A percentile compares a stretch with the other conserved stretches of the same genome.
phyloP scores from a whole-genome alignment of 2,888 invertebrate genomes.

The Tuberolachnus salignus region DNA sequence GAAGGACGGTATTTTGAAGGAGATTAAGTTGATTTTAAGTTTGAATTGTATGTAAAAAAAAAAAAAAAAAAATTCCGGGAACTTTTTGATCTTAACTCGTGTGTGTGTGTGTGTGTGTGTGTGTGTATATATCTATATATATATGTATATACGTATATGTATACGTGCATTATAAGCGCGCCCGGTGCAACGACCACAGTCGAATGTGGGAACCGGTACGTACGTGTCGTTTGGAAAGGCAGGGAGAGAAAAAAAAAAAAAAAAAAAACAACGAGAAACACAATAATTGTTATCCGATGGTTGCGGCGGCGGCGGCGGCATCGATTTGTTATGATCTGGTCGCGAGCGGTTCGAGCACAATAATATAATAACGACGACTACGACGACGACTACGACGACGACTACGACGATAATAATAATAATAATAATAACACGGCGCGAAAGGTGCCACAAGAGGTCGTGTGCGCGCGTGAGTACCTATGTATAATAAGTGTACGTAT shows the following conservation, averaged over 20 bases:
- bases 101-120: background rate
- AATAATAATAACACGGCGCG: slow-evolving; percentile 36
- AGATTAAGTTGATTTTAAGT: too few species aligned
- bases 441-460: slow-evolving; percentile 45
- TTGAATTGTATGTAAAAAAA: too few species aligned
- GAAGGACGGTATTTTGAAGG: too few species aligned
- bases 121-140: background rate
- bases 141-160: background rate
- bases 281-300: slow-evolving; percentile 54
- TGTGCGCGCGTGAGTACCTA: slow-evolving; percentile 6
- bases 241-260: background rate
- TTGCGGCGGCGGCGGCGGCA: slow-evolving; percentile 31
- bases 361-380: slow-evolving; percentile 28
- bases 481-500: background rate
- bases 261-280: slow-evolving; percentile 34
- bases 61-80: too few species aligned
- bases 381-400: background rate
- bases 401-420: background rate
- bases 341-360: slow-evolving; percentile 33
- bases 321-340: slow-evolving; percentile 52
- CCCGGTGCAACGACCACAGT: slow-evolving; percentile 47
- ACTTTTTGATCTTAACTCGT: too few species aligned
- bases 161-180: background rate
- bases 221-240: slow-evolving; percentile 25
- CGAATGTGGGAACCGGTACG: slow-evolving; percentile 46